Conservation (phyloP, 2,888 invertebrate genomes). For the Agrotis ipsilon region DNA sequence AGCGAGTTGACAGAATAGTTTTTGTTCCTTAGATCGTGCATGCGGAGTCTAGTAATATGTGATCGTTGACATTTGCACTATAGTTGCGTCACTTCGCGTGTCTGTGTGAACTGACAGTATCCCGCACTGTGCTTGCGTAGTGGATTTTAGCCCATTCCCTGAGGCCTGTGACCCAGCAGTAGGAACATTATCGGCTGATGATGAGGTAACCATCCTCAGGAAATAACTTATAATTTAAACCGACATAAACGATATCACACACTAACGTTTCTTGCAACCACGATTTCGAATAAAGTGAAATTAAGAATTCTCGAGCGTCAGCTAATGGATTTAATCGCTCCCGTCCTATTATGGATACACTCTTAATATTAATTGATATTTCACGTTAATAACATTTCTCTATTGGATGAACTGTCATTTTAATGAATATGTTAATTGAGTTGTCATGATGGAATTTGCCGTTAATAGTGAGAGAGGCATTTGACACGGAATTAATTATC, state of each 20-base stretch:
- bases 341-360: not conserved
- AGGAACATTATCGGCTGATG: too few species aligned
- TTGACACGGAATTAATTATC: not conserved
- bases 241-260: too few species aligned
- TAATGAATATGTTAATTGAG: slow-evolving; percentile 1
- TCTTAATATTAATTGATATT: slow-evolving; percentile 15
- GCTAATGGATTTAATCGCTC: not conserved
- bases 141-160: too few species aligned
- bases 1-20: too few species aligned
- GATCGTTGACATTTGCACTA: too few species aligned
- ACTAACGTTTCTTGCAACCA: not conserved
- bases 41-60: too few species aligned
- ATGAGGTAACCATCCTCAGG: not conserved
- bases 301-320: not conserved
- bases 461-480: not conserved
- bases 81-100: too few species aligned
- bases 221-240: not conserved
- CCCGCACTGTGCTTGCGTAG: too few species aligned
- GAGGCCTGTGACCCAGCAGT: too few species aligned
- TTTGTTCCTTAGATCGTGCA: too few species aligned
- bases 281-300: not conserved
- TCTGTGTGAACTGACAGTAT: too few species aligned
- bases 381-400: not conserved
- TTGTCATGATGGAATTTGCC: not conserved
- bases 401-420: slow-evolving; percentile 1